Conservation (phyloP, 2,113 vertebrate species). For the Gopherus flavomarginatus region DNA sequence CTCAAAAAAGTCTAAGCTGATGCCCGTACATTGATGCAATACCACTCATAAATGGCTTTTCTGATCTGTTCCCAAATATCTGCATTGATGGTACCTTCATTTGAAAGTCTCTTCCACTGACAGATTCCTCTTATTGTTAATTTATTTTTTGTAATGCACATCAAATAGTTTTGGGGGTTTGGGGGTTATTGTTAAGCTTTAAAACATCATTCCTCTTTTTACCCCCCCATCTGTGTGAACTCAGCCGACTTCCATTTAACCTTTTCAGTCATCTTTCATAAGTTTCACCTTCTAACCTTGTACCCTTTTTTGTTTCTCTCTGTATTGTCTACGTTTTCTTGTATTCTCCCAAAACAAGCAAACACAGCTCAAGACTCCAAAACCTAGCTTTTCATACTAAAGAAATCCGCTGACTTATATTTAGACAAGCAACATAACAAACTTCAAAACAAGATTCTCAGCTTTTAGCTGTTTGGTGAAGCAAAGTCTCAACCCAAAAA, state of each 20-base stretch:
- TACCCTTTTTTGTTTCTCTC: neutral
- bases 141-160: neutral
- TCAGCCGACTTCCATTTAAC: neutral
- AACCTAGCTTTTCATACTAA: neutral
- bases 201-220: neutral
- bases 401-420: neutral
- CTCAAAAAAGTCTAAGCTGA: neutral
- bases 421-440: neutral
- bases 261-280: neutral
- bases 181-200: neutral
- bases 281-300: neutral
- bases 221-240: neutral
- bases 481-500: neutral
- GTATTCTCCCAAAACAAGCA: neutral
- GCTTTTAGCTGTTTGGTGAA: neutral
- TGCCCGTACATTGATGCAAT: neutral
- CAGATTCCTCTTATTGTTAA: neutral
- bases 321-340: neutral
- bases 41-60: neutral
- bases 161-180: neutral
- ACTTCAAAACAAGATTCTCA: accelerated
- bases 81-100: neutral
- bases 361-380: neutral
- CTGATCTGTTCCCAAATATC: neutral
- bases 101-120: neutral